A percentile compares a stretch with the other conserved stretches of the same genome.
These are phyloP conservation scores for Troides oblongomaculatus DNA, from an alignment of 2,888 invertebrate genomes.

Conservation along the genomic window DNA sequence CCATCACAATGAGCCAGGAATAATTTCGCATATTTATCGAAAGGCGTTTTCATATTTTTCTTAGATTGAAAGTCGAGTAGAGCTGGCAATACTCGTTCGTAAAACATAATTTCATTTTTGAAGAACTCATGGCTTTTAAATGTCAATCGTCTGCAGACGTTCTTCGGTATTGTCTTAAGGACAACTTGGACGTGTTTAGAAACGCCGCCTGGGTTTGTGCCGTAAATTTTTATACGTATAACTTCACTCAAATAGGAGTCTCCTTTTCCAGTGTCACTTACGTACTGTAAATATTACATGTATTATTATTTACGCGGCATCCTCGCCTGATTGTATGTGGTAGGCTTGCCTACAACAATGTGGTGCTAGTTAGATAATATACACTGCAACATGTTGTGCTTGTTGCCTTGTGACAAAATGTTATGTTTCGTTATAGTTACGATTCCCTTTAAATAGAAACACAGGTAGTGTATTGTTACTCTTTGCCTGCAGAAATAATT, in stretches of 20 bases:
- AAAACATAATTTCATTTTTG: constrained; percentile 85
- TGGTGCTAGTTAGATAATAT: too few relatives aligned
- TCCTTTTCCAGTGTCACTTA: constrained; percentile 79
- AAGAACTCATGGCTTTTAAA: constrained; percentile 85
- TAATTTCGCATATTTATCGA: constrained; percentile 71
- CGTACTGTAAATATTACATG: constrained; percentile 53
- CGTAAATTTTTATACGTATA: constrained; percentile 79
- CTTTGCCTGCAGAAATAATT: too few relatives aligned
- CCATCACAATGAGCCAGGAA: constrained; percentile 75
- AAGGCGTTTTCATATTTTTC: constrained; percentile 67
- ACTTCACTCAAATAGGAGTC: constrained; percentile 86
- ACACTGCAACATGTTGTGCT: too few relatives aligned
- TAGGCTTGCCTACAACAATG: too few relatives aligned
- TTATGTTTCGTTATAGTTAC: too few relatives aligned
- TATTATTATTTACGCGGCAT: not conserved
- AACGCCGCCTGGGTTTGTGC: constrained; percentile 50
- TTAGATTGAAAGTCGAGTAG: constrained; percentile 66
- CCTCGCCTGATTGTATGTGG: too few relatives aligned
- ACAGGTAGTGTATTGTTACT: too few relatives aligned
- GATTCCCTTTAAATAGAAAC: too few relatives aligned
- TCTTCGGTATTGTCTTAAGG: constrained; percentile 84
- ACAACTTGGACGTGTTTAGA: constrained; percentile 74
- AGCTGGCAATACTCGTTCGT: constrained; percentile 72
- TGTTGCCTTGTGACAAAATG: too few relatives aligned
- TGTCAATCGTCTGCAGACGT: constrained; percentile 81